phyloP scores from a whole-genome alignment of 2,113 vertebrate genomes.

The human (Homo sapiens) region DNA sequence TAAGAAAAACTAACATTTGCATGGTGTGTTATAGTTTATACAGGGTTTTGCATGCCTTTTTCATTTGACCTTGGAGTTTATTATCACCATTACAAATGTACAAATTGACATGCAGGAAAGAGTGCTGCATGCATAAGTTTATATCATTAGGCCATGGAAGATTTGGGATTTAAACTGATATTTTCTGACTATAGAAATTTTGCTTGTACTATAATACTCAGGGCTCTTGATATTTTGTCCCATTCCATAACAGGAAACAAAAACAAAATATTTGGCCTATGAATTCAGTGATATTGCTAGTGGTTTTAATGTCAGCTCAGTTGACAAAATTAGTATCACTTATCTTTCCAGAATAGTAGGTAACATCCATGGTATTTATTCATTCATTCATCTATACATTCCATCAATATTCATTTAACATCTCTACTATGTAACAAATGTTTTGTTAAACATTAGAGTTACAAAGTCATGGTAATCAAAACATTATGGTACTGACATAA shows the following conservation, averaged over 20 bases:
- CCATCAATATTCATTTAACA: background rate
- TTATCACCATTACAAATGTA: background rate
- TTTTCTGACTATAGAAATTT: background rate
- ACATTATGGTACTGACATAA: background rate
- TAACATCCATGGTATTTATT: background rate
- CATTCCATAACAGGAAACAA: background rate
- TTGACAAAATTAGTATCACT: background rate
- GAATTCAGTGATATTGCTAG: background rate
- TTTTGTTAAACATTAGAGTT: background rate
- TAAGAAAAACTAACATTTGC: background rate
- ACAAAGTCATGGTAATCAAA: background rate
- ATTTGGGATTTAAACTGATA: background rate
- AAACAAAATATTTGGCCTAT: background rate
- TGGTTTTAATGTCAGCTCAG: background rate
- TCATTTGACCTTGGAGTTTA: constrained; percentile 48
- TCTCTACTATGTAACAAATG: background rate
- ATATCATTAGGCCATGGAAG: background rate
- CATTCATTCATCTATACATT: background rate
- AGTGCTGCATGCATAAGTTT: background rate
- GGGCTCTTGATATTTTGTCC: background rate
- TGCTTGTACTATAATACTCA: background rate
- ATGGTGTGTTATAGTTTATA: background rate
- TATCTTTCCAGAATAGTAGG: background rate
- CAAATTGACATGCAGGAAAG: background rate
- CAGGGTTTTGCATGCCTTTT: background rate